A percentile compares a stretch with the other conserved stretches of the same genome.
Conservation (phyloP, 2,888 invertebrate species). For the Drosophila neotestacea region DNA sequence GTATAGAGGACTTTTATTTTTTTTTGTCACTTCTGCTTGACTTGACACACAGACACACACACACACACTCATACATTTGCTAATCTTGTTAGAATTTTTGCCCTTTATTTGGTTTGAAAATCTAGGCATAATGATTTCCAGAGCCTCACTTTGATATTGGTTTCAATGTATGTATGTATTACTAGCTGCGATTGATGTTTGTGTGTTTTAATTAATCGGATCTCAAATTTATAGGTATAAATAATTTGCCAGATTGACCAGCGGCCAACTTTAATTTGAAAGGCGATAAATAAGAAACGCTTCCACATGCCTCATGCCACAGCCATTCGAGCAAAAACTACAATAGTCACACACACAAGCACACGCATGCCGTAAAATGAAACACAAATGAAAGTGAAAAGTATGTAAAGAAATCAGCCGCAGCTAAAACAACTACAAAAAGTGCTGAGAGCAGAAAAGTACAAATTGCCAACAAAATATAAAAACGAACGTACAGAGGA, state of each 20-base stretch:
- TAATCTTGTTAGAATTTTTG: slow-evolving; percentile 12
- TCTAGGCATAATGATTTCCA: slow-evolving; percentile 44
- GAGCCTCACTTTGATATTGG: slow-evolving; percentile 4
- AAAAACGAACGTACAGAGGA: slow-evolving; percentile 53
- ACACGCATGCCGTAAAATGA: slow-evolving; percentile 66
- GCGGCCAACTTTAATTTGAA: slow-evolving; percentile 79
- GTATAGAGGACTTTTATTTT: slow-evolving; percentile 13
- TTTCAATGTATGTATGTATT: slow-evolving; percentile 59
- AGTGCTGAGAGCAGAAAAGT: slow-evolving; percentile 82
- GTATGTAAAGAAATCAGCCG: slow-evolving; percentile 66
- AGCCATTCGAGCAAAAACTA: slow-evolving; percentile 53
- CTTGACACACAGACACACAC: slow-evolving; percentile 20
- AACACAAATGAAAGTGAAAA: slow-evolving; percentile 78
- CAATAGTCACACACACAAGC: slow-evolving; percentile 42
- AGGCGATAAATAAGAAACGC: slow-evolving; percentile 78
- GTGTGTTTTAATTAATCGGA: slow-evolving; percentile 59
- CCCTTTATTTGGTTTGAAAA: slow-evolving; percentile 14
- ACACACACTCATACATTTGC: slow-evolving; percentile 13
- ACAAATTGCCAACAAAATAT: slow-evolving; percentile 81
- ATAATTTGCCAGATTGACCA: slow-evolving; percentile 63
- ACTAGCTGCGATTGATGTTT: slow-evolving; percentile 34
- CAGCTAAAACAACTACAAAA: slow-evolving; percentile 49
- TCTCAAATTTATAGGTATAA: slow-evolving; percentile 71
- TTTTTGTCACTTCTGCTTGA: slow-evolving; percentile 26
- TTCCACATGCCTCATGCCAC: slow-evolving; percentile 42